Conservation (phyloP, 2,113 vertebrate species). For the Otolemur garnettii region DNA sequence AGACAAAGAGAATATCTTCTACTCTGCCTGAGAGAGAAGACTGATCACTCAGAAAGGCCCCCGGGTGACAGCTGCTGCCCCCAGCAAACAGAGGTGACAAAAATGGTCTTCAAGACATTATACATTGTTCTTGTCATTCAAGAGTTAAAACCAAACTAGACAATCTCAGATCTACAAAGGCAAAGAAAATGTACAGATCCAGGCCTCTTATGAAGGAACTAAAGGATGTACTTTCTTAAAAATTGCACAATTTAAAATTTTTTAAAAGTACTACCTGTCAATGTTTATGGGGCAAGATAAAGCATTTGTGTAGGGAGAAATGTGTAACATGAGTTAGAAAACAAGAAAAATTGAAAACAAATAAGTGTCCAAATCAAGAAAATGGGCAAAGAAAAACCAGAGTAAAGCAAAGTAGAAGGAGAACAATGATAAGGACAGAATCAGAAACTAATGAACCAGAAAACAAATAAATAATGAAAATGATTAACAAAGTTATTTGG, state of each 20-base stretch:
- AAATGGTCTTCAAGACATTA: not conserved
- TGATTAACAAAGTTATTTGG: not conserved
- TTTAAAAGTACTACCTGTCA: not conserved
- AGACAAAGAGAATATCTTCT: slow-evolving; percentile 8
- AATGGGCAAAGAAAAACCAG: not conserved
- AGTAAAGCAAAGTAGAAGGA: not conserved
- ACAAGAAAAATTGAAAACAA: not conserved
- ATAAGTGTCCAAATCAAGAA: not conserved
- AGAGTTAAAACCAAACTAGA: not conserved
- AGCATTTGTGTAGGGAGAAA: not conserved
- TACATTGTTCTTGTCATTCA: not conserved
- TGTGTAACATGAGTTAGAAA: not conserved
- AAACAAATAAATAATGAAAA: not conserved
- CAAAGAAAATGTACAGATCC: not conserved
- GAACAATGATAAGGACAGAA: not conserved
- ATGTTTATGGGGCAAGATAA: not conserved
- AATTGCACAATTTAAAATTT: not conserved
- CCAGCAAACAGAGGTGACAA: rapidly evolving
- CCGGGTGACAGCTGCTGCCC: not conserved
- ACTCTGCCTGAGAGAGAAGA: not conserved
- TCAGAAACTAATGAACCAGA: slow-evolving; percentile 7
- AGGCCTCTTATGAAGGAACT: not conserved
- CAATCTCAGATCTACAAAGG: not conserved
- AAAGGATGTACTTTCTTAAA: not conserved
- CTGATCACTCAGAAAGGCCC: not conserved